These are phyloP conservation scores for Drosophila robusta DNA, from an alignment of 2,888 invertebrate genomes.

Conservation along the genomic window DNA sequence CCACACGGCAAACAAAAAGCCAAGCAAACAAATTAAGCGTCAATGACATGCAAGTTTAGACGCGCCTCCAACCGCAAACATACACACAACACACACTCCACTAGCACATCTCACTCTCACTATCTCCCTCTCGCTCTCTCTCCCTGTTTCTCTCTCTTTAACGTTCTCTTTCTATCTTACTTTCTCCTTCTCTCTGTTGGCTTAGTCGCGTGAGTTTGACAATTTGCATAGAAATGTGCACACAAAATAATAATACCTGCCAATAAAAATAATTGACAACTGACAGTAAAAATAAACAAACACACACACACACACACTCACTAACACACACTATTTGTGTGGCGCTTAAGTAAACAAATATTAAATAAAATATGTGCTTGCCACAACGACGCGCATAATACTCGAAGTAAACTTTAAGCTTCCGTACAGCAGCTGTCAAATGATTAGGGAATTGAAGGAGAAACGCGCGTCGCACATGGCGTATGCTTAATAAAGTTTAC, in stretches of 20 bases:
- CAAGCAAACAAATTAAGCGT: conserved; percentile 76
- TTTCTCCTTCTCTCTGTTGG: neutral
- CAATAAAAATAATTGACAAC: conserved; percentile 79
- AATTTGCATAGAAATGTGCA: conserved; percentile 74
- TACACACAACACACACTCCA: conserved; percentile 25
- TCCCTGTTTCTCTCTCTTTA: neutral
- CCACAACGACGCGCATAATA: conserved; percentile 35
- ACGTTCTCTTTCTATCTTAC: neutral
- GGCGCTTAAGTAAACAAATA: conserved; percentile 56
- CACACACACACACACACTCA: neutral
- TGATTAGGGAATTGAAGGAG: conserved; percentile 60
- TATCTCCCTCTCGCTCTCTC: conserved; percentile 10
- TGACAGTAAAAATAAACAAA: conserved; percentile 70
- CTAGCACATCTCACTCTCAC: conserved; percentile 8
- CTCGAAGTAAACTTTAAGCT: conserved; percentile 64
- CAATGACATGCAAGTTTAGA: conserved; percentile 77
- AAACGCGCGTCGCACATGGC: conserved; percentile 44
- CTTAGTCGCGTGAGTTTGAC: conserved; percentile 54
- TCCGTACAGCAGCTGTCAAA: conserved; percentile 64
- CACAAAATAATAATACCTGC: conserved; percentile 77
- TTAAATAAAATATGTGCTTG: conserved; percentile 64
- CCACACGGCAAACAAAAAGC: conserved; percentile 58
- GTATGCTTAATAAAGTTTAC: conserved; percentile 70
- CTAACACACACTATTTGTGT: conserved; percentile 21
- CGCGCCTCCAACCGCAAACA: conserved; percentile 46